Evolutionary conservation across 2,888 invertebrate species (phyloP).

Genomic region (Blera fallax): DNA sequence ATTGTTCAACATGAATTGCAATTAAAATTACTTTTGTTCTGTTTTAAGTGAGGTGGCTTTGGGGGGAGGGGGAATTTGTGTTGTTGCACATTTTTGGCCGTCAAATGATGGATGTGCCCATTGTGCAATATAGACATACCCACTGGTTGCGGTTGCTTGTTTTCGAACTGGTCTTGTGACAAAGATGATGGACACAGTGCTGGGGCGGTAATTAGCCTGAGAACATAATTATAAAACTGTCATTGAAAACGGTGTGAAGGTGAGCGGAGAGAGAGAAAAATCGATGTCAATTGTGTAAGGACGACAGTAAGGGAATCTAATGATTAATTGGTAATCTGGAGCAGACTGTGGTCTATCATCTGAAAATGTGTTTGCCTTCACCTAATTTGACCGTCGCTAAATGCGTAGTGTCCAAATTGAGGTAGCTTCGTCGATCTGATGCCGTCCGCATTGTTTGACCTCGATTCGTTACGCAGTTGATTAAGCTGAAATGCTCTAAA

Average conservation of each 20-base stretch:
- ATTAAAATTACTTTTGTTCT: conserved; percentile 64
- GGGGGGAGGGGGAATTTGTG: neutral
- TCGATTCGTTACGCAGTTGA: too few species aligned
- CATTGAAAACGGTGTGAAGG: conserved; percentile 51
- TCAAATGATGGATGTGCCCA: conserved; percentile 50
- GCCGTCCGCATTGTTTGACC: too few species aligned
- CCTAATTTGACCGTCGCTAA: too few species aligned
- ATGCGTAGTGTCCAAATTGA: too few species aligned
- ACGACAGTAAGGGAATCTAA: too few species aligned
- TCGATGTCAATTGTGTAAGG: neutral
- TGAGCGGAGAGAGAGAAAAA: conserved; percentile 24
- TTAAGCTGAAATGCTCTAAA: too few species aligned
- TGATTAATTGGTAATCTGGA: neutral
- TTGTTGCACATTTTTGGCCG: conserved; percentile 49
- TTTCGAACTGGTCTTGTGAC: conserved; percentile 64
- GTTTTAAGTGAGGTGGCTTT: neutral
- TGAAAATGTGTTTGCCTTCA: neutral
- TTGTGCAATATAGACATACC: conserved; percentile 46
- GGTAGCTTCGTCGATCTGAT: too few species aligned
- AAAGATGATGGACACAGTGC: conserved; percentile 63
- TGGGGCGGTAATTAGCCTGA: conserved; percentile 66
- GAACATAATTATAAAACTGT: conserved; percentile 68
- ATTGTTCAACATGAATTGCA: conserved; percentile 55
- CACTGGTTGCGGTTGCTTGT: conserved; percentile 11
- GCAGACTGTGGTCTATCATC: neutral